Evolutionary conservation across 2,113 vertebrate genomes (phyloP).

Genomic region (Columba livia): DNA sequence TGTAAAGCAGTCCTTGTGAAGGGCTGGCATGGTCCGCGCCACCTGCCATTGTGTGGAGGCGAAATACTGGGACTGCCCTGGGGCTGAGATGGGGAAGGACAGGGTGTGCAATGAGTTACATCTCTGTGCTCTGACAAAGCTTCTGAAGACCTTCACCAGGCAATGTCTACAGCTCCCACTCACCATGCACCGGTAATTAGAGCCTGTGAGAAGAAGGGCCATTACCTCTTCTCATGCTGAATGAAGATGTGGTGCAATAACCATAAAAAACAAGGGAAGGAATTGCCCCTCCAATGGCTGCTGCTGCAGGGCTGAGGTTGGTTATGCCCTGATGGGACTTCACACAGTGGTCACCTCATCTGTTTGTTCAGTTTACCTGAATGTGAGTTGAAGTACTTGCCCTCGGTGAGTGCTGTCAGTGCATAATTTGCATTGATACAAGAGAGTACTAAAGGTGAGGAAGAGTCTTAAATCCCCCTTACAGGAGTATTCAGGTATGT

Average conservation of each 20-base stretch:
- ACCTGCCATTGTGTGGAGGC: background rate
- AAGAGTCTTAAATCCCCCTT: background rate
- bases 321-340: background rate
- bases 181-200: fast-evolving
- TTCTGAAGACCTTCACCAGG: background rate
- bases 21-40: no score
- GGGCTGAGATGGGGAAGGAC: background rate
- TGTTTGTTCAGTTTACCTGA: background rate
- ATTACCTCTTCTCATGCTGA: background rate
- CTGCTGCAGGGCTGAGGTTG: background rate
- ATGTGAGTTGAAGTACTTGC: background rate
- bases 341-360: background rate
- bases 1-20: background rate
- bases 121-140: fast-evolving
- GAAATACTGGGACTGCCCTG: fast-evolving
- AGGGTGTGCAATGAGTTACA: background rate
- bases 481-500: background rate
- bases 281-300: background rate
- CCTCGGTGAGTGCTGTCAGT: background rate
- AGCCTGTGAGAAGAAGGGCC: background rate
- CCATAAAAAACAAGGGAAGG: background rate
- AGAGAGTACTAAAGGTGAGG: background rate
- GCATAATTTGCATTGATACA: background rate
- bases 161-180: background rate
- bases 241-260: background rate